Evolutionary conservation across 2,888 invertebrate genomes (phyloP).

Genomic region (Cepaea hortensis): DNA sequence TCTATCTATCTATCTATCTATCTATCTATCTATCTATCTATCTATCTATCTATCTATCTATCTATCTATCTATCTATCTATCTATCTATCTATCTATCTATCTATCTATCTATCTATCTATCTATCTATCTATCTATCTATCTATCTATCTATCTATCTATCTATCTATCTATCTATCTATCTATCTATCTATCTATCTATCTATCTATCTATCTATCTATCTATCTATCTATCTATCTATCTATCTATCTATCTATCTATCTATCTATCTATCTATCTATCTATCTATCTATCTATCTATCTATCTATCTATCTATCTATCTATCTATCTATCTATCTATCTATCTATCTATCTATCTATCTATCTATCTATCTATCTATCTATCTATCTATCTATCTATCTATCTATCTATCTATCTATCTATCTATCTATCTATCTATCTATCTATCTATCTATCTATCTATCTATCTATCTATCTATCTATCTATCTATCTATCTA

Average conservation of each 20-base stretch:
- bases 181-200: neutral
- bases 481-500: conserved; percentile 15
- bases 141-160: conserved; percentile 36
- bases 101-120: conserved; percentile 11
- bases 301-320: no score
- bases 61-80: conserved; percentile 32
- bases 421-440: conserved; percentile 4
- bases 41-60: conserved; percentile 13
- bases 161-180: conserved; percentile 26
- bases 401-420: conserved; percentile 6
- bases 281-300: no score
- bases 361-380: no score
- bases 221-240: neutral
- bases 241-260: conserved; percentile 12
- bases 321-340: no score
- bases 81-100: conserved; percentile 28
- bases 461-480: conserved; percentile 19
- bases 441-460: conserved; percentile 4
- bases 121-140: conserved; percentile 15
- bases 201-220: neutral
- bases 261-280: neutral
- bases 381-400: no score
- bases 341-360: no score
- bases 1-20: conserved; percentile 28
- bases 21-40: conserved; percentile 34